Percentiles rank a stretch among this genome's conserved stretches.
Evolutionary conservation across 2,888 invertebrate genomes (phyloP).

Genomic region (Lasioglossum oenotherae): DNA sequence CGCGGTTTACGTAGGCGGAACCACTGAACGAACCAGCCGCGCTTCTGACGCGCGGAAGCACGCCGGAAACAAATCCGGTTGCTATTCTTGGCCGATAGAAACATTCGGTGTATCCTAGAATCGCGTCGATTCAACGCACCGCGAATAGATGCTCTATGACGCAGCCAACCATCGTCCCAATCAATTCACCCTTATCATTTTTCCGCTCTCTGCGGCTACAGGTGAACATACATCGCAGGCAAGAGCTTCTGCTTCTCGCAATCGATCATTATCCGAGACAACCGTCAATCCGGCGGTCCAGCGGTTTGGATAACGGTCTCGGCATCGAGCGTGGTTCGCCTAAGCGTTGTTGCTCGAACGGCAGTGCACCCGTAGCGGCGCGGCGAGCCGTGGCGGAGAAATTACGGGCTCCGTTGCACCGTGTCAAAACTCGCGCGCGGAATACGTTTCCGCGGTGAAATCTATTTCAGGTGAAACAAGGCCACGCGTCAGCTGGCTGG

Average conservation of each 20-base stretch:
- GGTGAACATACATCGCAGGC: neutral
- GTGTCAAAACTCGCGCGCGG: slow-evolving; percentile 54
- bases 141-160: neutral
- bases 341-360: neutral
- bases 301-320: neutral
- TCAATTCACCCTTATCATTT: neutral
- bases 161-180: neutral
- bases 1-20: slow-evolving; percentile 20
- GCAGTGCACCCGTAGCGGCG: neutral
- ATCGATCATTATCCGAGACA: neutral
- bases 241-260: neutral
- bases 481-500: slow-evolving; percentile 62
- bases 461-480: slow-evolving; percentile 72
- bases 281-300: neutral
- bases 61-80: neutral
- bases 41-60: slow-evolving; percentile 23
- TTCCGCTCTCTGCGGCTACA: neutral
- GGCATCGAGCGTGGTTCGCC: neutral
- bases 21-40: neutral
- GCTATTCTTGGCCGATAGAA: slow-evolving; percentile 4
- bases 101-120: slow-evolving; percentile 9
- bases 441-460: slow-evolving; percentile 63
- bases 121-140: neutral
- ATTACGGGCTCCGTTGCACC: slow-evolving; percentile 41
- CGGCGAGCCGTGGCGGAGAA: slow-evolving; percentile 23